Evolutionary conservation across 2,888 invertebrate genomes (phyloP), one percentile per base, ranked within the genome.

Genomic region (Latheticus oryzae): DNA sequence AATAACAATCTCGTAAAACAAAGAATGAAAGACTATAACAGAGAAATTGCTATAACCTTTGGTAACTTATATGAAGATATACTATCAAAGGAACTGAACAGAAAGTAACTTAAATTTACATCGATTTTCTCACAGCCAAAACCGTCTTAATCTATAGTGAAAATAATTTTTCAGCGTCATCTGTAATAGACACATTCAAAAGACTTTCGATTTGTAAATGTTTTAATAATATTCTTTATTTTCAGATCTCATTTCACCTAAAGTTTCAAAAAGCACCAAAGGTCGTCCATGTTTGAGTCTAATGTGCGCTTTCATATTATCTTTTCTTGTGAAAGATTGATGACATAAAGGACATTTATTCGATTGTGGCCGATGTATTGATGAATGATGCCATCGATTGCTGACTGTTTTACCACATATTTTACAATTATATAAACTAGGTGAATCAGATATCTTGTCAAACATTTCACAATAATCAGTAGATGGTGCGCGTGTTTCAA

Each of bases 301-400:
- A 63, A 87, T 83, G 75, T 87, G 87, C 55, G 84, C 81, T 78
- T 87, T 87, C 71, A 86, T 82, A 75, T 87, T 87, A 74, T 87
- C 87, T 62, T 85, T 87, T 59, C 87, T 80, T 32, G 87, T 87
- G 69, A 87, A 82, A 50, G 83, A 81, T 63, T 84, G 84, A 33
- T 83, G 82, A 74, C 86, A 87, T 68, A 84, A 76, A 1, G 86
- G 85, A 66, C 86, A 87, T 69, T 82, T 82, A 73, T 84, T 85
- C 67, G 83, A 82, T 68, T 84, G 84, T 8, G 86, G 85, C 64
- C 83, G 83, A 73, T 87, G 87, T 21, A 85, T 85, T 74, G 86
- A 84, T 77, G 85, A 79, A 72, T 87, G 87, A 72, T 87, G 86
- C 83, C 87, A 87, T 70, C 86, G 80, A 78, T 87, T 86, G 72